Base-by-base conservation (phyloP, 2,888 invertebrate genomes). In the Macropis europaea region DNA sequence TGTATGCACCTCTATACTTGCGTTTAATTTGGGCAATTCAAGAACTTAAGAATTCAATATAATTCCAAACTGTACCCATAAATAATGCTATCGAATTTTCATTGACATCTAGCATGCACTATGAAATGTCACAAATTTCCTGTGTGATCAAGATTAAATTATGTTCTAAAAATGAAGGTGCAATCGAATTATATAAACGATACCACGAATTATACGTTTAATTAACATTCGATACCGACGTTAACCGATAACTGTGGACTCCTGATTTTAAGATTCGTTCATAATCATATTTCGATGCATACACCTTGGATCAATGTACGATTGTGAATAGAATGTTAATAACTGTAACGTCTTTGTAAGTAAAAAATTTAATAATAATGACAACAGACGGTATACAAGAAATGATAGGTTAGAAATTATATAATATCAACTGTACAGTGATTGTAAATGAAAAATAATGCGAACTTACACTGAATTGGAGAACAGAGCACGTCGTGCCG, bases 331-430 rank as follows among this genome's bases (percentile, higher is more conserved):
- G 9, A n/a, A 24, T 24, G 9, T 28, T 13, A 17, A 42, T 26
- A 32, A 48, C 24, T 30, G 2, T 24, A 40, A 50, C 1, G 7
- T 13, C 24, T 17, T n/a, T 7, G 15, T n/a, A 34, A 42, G 43
- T 42, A 5, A 43, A 57, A 28, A 1, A 2, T 26, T 7, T n/a
- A 30, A 9, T 34, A 26, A 19, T 38, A 24, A 54, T 50, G 9
- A 19, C 19, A 57, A 59, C n/a, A n/a, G n/a, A n/a, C n/a, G 2
- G 1, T 9, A 15, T 15, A 7, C 2, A 34, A 36, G 5, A n/a
- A 11, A 36, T 15, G 47, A 26, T 43, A 84, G 85, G 83, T 85
- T 85, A 84, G 67, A 64, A 82, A 78, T 85, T 85, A 85, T 64
- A 76, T 85, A 85, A 85, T 73, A 45, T 50, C 24, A 61, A 36